These are phyloP conservation scores for Synaphobranchus kaupii DNA, from an alignment of 2,797 vertebrate species.

Conservation along the genomic window DNA sequence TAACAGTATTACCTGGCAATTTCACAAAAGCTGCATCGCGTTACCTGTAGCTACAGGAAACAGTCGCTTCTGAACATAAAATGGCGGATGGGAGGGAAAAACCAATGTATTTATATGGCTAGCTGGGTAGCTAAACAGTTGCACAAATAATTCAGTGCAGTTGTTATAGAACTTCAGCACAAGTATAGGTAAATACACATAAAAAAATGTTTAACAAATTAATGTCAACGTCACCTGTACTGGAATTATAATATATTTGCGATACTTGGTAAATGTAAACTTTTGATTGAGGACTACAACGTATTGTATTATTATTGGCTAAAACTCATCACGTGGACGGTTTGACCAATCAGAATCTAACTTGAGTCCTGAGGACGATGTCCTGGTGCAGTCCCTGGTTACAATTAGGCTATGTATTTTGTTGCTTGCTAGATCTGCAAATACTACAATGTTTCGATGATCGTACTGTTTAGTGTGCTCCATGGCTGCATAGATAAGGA, in stretches of 20 bases:
- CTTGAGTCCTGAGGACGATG: not conserved
- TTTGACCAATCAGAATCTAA: slow-evolving; percentile 11
- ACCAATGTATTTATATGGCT: slow-evolving; percentile 5
- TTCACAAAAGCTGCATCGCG: not conserved
- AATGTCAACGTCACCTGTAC: not conserved
- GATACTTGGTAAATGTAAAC: not conserved
- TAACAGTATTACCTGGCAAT: not conserved
- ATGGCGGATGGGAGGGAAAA: slow-evolving; percentile 26
- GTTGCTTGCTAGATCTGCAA: no score
- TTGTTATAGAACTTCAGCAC: not conserved
- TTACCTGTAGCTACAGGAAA: not conserved
- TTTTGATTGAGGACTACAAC: not conserved
- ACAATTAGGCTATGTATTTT: no score
- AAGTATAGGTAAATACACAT: not conserved
- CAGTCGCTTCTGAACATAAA: slow-evolving; percentile 22
- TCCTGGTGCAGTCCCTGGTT: no score
- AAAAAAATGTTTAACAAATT: not conserved
- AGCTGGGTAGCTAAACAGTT: not conserved
- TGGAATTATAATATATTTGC: slow-evolving; percentile 2
- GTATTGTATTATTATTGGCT: slow-evolving; percentile 8
- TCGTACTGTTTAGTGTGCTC: not conserved
- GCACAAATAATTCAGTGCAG: not conserved
- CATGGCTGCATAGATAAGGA: not conserved
- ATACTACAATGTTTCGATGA: no score
- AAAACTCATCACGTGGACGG: slow-evolving; percentile 5